These are phyloP conservation scores for Bombus soroeensis DNA, from an alignment of 1,140 invertebrate genomes.

Conservation along the genomic window DNA sequence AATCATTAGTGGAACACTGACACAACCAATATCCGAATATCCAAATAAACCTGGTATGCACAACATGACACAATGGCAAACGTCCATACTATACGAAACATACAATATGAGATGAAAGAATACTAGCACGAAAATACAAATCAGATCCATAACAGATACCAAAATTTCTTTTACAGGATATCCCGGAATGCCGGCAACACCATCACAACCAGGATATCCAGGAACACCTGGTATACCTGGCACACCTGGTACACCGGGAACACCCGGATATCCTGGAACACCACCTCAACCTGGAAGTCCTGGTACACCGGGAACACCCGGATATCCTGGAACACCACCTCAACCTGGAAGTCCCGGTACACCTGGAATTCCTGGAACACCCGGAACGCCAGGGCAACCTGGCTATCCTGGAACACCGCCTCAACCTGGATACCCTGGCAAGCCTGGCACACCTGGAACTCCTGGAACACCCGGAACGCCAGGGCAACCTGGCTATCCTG, in stretches of 20 bases:
- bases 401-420: constrained; percentile 69
- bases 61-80: not conserved
- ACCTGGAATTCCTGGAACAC: not conserved
- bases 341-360: not conserved
- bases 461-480: constrained; percentile 41
- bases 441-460: constrained; percentile 77
- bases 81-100: accelerated
- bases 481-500: constrained; percentile 69
- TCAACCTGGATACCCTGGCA: constrained; percentile 75
- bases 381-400: constrained; percentile 71
- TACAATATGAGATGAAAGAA: not conserved
- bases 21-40: not conserved
- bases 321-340: constrained; percentile 65
- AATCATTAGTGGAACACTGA: not conserved
- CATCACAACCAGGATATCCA: constrained; percentile 29
- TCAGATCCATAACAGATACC: not conserved
- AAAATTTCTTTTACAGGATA: constrained; percentile 45
- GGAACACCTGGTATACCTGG: constrained; percentile 7
- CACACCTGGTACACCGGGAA: not conserved
- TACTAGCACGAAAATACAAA: not conserved
- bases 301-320: not conserved
- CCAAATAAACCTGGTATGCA: constrained; percentile 41
- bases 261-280: not conserved
- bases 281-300: not conserved
- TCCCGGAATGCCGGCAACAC: constrained; percentile 22